Conservation (phyloP, 2,888 invertebrate species). For the Rhopalosiphum nymphaeae region DNA sequence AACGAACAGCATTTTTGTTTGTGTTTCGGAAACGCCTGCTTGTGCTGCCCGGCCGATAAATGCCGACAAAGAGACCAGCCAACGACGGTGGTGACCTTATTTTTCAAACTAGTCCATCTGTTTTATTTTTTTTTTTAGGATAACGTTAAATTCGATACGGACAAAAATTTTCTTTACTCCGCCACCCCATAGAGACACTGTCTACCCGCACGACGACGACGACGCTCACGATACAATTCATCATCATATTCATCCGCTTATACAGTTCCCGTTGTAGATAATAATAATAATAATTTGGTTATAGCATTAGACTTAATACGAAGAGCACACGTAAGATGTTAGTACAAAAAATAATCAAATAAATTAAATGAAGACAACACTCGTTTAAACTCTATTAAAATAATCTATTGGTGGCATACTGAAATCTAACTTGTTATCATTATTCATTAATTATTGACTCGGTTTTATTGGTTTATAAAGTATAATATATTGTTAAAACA, state of each 20-base stretch:
- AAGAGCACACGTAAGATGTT: background rate
- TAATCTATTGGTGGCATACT: background rate
- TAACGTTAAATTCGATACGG: conserved; percentile 19
- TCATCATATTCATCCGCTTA: background rate
- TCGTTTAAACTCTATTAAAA: background rate
- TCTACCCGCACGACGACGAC: background rate
- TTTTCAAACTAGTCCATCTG: conserved; percentile 37
- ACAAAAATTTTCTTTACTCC: background rate
- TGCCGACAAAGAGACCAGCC: conserved; percentile 53
- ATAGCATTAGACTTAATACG: background rate
- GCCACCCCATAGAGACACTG: background rate
- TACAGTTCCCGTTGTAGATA: background rate
- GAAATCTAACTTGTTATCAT: background rate
- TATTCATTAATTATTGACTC: no score
- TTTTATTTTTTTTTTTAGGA: conserved; percentile 20
- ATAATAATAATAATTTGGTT: background rate
- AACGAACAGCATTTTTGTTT: conserved; percentile 62
- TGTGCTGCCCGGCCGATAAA: conserved; percentile 22
- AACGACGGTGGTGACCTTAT: conserved; percentile 4
- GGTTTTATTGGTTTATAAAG: no score
- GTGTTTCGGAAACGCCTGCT: conserved; percentile 56
- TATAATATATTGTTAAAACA: no score
- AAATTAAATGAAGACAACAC: background rate
- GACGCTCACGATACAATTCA: background rate
- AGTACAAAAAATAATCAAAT: background rate